Conservation (phyloP, 2,888 invertebrate genomes). For the Kuschelorhynchus macadamiae region DNA sequence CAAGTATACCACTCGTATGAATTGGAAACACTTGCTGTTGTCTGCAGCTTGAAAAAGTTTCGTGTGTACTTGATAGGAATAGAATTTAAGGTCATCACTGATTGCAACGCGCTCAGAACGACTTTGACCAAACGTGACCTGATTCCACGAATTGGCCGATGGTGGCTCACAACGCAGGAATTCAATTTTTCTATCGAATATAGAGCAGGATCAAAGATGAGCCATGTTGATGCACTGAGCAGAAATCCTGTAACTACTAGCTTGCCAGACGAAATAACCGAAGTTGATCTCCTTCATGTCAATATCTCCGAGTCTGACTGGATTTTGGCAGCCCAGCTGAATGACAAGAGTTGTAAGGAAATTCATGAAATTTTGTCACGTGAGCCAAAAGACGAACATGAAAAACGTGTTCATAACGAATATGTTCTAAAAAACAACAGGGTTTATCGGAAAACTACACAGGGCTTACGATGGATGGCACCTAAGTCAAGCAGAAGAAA, state of each 20-base stretch:
- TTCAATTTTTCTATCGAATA: no score
- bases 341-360: no score
- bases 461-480: no score
- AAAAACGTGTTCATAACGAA: not conserved
- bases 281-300: no score
- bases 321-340: no score
- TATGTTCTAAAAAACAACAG: constrained; percentile 10
- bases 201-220: no score
- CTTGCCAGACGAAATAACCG: no score
- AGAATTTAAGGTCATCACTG: constrained; percentile 49
- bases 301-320: no score
- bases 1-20: constrained; percentile 39
- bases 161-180: constrained; percentile 52
- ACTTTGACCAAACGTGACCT: constrained; percentile 52
- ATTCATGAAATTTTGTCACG: no score
- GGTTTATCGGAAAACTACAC: constrained; percentile 7
- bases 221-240: no score
- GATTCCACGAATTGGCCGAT: constrained; percentile 59
- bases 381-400: no score
- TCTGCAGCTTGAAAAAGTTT: constrained; percentile 39
- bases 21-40: constrained; percentile 44
- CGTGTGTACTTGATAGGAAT: constrained; percentile 42
- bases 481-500: constrained; percentile 25
- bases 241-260: no score
- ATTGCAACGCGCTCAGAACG: constrained; percentile 53